phyloP scores from a whole-genome alignment of 2,797 vertebrate species.

The Lutjanus campechanus region DNA sequence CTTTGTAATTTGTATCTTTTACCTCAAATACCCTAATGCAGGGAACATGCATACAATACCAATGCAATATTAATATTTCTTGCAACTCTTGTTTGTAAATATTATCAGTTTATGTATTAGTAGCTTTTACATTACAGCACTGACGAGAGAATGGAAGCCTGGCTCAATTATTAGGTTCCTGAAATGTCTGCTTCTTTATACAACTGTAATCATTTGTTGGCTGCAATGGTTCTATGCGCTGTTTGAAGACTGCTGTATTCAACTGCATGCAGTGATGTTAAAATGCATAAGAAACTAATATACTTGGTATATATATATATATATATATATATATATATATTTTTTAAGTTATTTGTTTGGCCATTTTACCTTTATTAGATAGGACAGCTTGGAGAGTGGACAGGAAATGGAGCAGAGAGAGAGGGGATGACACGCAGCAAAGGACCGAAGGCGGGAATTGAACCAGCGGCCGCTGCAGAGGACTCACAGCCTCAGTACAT shows the following conservation, averaged over 20 bases:
- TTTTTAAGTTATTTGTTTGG: too few relatives aligned
- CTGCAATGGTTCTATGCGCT: background rate
- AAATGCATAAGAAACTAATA: too few relatives aligned
- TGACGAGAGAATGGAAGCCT: background rate
- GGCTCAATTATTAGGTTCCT: background rate
- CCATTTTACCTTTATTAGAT: too few relatives aligned
- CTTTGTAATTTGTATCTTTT: conserved; percentile 1
- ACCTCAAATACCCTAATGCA: background rate
- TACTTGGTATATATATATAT: too few relatives aligned
- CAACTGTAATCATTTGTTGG: background rate
- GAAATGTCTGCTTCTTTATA: background rate
- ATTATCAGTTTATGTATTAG: background rate
- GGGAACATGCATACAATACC: background rate
- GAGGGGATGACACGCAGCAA: too few relatives aligned
- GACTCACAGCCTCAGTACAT: too few relatives aligned
- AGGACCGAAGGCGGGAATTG: too few relatives aligned
- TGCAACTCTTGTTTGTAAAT: background rate
- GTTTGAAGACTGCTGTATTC: background rate
- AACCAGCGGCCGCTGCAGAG: too few relatives aligned
- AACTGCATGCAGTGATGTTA: background rate
- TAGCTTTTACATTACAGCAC: background rate
- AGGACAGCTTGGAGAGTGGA: too few relatives aligned
- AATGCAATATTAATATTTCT: background rate
- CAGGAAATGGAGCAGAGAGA: too few relatives aligned
- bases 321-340: too few relatives aligned